Base-by-base conservation (phyloP, 2,113 vertebrate genomes). In the Lampris incognitus region DNA sequence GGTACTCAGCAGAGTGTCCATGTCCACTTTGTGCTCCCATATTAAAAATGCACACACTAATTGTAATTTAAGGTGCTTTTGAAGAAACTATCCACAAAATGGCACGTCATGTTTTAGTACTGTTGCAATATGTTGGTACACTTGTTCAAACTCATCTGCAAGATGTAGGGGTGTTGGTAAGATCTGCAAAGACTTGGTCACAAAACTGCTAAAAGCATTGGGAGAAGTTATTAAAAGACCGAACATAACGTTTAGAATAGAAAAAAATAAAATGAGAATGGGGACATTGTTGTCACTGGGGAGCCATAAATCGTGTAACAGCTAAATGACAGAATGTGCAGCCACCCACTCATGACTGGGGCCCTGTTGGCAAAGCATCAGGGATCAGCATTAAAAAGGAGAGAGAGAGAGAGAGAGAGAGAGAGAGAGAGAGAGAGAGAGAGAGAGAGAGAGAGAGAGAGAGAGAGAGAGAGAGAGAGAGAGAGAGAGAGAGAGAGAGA, bases 271-370 rank as follows among this genome's bases (percentile, higher is more conserved):
- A 85, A 39, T 52, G n/a, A 71, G 68, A 85, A 39, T 52, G n/a
- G 68, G 68, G 70, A 75, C 65, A 38, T 56, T 69, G 49, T 79
- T 82, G 78, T 82, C 85, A 80, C 65, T 38, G 9, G 48, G 66
- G 66, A 81, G 41, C 74, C 74, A 51, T 83, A 65, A 84, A 72
- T 85, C 66, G 57, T 51, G 54, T 72, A 74, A 52, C 54, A 81
- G 63, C 66, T 50, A 83, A 87, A 73, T 83, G 87, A 85, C 87
- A 86, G 84, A 57, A 81, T 69, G 62, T 63, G 74, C 74, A 86
- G 81, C 76, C 81, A 71, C 79, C 85, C 81, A 84, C 88, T 86
- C 60, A 76, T 68, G 55, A 67, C 60, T 70, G 81, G 69, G 70
- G 78, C 83, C 76, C 44, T 66, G 77, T 74, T 87, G 87, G 75